Evolutionary conservation across 2,113 vertebrate species (phyloP).

Genomic region (Rhagologus leucostigma): DNA sequence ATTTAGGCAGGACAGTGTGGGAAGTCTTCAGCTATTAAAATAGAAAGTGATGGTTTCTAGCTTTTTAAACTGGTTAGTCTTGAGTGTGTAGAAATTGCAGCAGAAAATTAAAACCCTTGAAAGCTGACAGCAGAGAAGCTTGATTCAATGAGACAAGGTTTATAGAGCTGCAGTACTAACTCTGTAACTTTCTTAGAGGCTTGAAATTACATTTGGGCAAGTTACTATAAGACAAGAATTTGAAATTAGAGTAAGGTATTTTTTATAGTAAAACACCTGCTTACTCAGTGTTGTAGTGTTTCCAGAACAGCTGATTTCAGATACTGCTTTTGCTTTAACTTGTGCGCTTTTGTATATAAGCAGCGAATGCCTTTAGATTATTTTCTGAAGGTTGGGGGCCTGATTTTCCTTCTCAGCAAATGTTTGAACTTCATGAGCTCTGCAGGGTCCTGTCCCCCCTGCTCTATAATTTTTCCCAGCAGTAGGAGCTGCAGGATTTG

Average conservation of each 20-base stretch:
- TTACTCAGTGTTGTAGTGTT: background rate
- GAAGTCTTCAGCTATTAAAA: constrained; percentile 34
- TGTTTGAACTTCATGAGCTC: background rate
- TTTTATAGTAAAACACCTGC: background rate
- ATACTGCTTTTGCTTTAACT: background rate
- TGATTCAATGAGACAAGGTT: constrained; percentile 30
- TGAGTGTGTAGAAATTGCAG: background rate
- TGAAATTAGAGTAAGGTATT: background rate
- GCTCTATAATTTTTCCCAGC: background rate
- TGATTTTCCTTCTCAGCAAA: background rate
- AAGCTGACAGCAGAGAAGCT: background rate
- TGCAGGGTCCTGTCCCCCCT: background rate
- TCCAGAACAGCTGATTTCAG: constrained; percentile 1
- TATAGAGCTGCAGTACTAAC: constrained; percentile 5
- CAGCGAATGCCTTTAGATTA: background rate
- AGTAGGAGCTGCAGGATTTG: background rate
- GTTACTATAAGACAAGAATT: constrained; percentile 7
- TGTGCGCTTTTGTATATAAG: background rate
- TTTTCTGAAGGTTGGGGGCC: background rate
- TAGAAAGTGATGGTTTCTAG: background rate
- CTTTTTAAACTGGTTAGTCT: background rate
- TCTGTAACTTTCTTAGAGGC: background rate
- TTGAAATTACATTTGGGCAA: constrained; percentile 35
- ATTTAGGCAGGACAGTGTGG: constrained; percentile 29
- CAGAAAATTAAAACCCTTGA: constrained; percentile 47